Base-by-base conservation (phyloP, 2,797 vertebrate genomes). In the Ceyx erithaca region DNA sequence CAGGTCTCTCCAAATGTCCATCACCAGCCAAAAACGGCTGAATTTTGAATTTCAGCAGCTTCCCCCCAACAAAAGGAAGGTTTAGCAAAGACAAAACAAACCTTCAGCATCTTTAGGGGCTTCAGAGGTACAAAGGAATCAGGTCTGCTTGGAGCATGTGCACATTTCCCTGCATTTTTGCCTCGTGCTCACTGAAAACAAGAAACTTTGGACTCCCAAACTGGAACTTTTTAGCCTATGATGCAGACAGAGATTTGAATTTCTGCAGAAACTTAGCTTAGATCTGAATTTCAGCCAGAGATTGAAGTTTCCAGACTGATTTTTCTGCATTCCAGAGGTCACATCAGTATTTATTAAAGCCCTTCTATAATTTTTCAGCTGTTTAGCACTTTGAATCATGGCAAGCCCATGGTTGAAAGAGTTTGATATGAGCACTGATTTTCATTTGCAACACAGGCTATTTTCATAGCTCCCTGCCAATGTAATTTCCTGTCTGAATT, bases 401-500 rank as follows among this genome's bases (percentile, higher is more conserved):
- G 49, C 15, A 12, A 45, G n/a, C 63, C 31, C 2, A 2, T 3
- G 2, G 52, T 7, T 5, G 1, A 82, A 81, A n/a, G 46, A 88
- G 48, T 61, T 82, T 80, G 52, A 87, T 66, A 25, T 46, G 28
- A 87, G 52, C 41, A n/a, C 31, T 70, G 62, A 91, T 80, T 73
- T 73, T 85, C 26, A 28, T 75, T 82, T 87, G 80, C 66, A 85
- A 64, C 22, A 49, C 33, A 63, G 61, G 72, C 49, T 43, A 71
- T 69, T 85, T 93, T 89, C 57, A 33, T 59, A 85, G 64, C n/a
- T 86, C 35, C 43, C 31, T 89, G 62, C 66, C 85, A 87, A 30
- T 61, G 88, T 67, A 92, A 75, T 87, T 91, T 91, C 87, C 79
- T 87, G 67, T 67, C 57, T 71, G 80, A 80, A 77, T 54, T 93